phyloP scores from a whole-genome alignment of 1,140 invertebrate genomes.

The Tetramorium alpestre region DNA sequence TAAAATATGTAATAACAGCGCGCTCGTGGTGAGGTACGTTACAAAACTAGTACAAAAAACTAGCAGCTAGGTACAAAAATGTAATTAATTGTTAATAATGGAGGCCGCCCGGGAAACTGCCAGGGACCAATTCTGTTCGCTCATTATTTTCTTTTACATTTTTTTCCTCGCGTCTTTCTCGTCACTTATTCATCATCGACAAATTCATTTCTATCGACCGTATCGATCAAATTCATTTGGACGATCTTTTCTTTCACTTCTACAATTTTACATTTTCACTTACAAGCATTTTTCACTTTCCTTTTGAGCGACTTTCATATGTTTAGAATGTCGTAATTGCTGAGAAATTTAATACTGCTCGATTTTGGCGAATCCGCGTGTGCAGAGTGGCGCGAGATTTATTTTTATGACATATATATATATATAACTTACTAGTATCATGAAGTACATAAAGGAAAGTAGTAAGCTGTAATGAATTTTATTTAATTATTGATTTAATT shows the following conservation, averaged over 20 bases:
- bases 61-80: constrained; percentile 86
- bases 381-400: constrained; percentile 59
- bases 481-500: constrained; percentile 20
- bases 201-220: not conserved
- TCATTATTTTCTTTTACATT: not conserved
- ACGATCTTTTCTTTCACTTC: constrained; percentile 26
- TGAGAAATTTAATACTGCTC: constrained; percentile 75
- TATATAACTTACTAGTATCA: not conserved
- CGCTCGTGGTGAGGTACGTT: constrained; percentile 83
- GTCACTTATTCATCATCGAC: not conserved
- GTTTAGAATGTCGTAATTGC: constrained; percentile 72
- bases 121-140: constrained; percentile 79
- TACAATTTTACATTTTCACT: constrained; percentile 35
- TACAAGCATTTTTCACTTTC: constrained; percentile 17
- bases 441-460: not conserved
- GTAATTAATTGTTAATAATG: constrained; percentile 83
- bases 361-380: constrained; percentile 67
- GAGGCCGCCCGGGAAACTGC: constrained; percentile 80
- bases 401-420: not conserved
- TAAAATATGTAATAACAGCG: constrained; percentile 84
- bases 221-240: constrained; percentile 5
- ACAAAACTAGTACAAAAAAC: constrained; percentile 86
- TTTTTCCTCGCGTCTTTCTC: not conserved
- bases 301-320: constrained; percentile 70
- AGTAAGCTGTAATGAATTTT: not conserved